Base-by-base conservation (phyloP, 2,113 vertebrate species). In the Girardinichthys multiradiatus region DNA sequence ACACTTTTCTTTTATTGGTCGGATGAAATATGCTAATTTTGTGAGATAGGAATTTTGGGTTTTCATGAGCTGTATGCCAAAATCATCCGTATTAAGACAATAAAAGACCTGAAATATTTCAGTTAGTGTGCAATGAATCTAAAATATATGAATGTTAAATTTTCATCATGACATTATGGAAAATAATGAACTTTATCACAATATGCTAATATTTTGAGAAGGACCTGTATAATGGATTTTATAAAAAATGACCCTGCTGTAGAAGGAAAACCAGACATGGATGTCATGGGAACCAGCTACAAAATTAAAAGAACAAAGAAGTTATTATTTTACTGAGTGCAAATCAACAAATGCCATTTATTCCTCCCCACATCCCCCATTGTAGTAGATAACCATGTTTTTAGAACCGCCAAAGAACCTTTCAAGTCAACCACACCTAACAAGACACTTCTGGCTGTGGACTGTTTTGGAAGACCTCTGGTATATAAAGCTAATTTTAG, bases 221-320 rank as follows among this genome's bases (percentile, higher is more conserved):
- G n/a, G n/a, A n/a, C n/a, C 64, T 31, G 8, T 24, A 51, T 51
- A 67, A 54, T 19, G 15, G 64, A 30, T 59, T 60, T 35, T 57
- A 35, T 69, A 54, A 60, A 80, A n/a, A 81, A 83, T 45, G 26
- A 26, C 45, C 48, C 63, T 39, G 29, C 45, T 60, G 61, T 57
- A 45, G 64, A 80, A 33, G 39, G 33, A 69, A 79, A 71, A 19
- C 28, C 37, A 62, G 37, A 19, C 5, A 21, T 4, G 74, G 60
- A 72, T 4, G 58, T 84, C 71, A 64, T 26, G 58, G 24, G 33
- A 68, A 28, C 39, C 17, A 21, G 29, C 14, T 8, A 19, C n/a
- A 2, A 45, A 12, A 61, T 17, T 13, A 17, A 12, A 33, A n/a
- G 7, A 72, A 63, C 27, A 75, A 67, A 69, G 21, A 15, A 54